Base-by-base conservation (phyloP, 1,140 invertebrate species). In the Lethrus apterus region DNA sequence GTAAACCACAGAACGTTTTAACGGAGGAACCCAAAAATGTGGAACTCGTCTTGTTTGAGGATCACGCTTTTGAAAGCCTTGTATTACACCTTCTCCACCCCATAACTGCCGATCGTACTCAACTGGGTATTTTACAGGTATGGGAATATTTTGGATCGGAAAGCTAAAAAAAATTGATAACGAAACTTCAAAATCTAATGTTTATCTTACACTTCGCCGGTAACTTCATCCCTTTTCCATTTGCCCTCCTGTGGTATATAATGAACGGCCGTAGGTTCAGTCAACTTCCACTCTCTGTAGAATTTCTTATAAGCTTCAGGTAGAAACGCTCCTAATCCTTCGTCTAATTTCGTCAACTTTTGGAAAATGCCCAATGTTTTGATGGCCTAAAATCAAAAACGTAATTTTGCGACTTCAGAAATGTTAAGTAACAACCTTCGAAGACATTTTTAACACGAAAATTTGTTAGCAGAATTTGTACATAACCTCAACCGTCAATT, bases 61-160 rank as follows among this genome's bases (percentile, higher is more conserved):
- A n/a, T 59, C 69, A 31, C 75, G 56, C 63, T 86, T 89, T 56
- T 79, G 72, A 59, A 88, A 94, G 23, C 94, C 94, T 73, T 90
- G 82, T 17, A 99, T 71, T 1, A 98, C 74, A n/a, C 81, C 89
- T 73, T 98, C 95, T 4, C 95, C 95, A 52, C 93, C 95, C 93
- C 93, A 98, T 40, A 99, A 73, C 15, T 93, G 93, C 36, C 83
- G 40, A 64, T 98, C 69, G 44, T 81, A 68, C 72, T 98, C 89
- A 41, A 78, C 72, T 2, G 92, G 87, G 63, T 80, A 84, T 44
- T 77, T 73, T 0, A 94, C 55, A 2, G 83, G 83, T 14, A 98
- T 69, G n/a, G 84, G 79, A 44, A 81, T 55, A 73, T 92, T 87
- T 65, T 91, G 81, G 17, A 91, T 69, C 11, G 77, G 78, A 38